phyloP scores from a whole-genome alignment of 2,113 vertebrate genomes.

The Heterotilapia buettikoferi region DNA sequence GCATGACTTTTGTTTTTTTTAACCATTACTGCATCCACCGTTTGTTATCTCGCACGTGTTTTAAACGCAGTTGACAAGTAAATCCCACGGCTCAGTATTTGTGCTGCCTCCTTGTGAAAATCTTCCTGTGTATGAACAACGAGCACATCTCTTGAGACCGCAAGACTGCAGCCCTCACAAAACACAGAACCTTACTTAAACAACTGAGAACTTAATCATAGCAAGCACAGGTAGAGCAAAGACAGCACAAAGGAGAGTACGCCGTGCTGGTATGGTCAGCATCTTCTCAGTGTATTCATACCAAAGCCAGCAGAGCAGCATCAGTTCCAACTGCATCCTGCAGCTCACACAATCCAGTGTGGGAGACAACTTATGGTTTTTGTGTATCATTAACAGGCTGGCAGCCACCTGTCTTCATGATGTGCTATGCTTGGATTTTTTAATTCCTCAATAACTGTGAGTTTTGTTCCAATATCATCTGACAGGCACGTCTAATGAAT shows the following conservation, averaged over 20 bases:
- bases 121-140: conserved; percentile 22
- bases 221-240: neutral
- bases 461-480: conserved; percentile 47
- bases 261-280: neutral
- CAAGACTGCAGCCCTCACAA: conserved; percentile 14
- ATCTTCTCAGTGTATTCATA: neutral
- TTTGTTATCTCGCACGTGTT: conserved; percentile 21
- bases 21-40: conserved; percentile 1
- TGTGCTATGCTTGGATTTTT: conserved; percentile 17
- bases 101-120: conserved; percentile 38
- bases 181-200: conserved; percentile 12
- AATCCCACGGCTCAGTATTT: conserved; percentile 52
- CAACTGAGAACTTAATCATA: neutral
- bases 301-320: neutral
- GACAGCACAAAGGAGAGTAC: neutral
- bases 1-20: conserved; percentile 43
- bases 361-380: conserved; percentile 46
- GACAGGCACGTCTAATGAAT: conserved; percentile 58
- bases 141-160: conserved; percentile 8
- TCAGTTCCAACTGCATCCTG: neutral
- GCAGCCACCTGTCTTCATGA: conserved; percentile 17
- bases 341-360: conserved; percentile 21
- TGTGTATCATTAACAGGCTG: conserved; percentile 34
- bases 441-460: conserved; percentile 18
- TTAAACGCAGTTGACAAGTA: conserved; percentile 52